Evolutionary conservation across 1,140 invertebrate species (phyloP), one percentile per base, ranked within the genome.

Genomic region (Notospermus geniculatus): DNA sequence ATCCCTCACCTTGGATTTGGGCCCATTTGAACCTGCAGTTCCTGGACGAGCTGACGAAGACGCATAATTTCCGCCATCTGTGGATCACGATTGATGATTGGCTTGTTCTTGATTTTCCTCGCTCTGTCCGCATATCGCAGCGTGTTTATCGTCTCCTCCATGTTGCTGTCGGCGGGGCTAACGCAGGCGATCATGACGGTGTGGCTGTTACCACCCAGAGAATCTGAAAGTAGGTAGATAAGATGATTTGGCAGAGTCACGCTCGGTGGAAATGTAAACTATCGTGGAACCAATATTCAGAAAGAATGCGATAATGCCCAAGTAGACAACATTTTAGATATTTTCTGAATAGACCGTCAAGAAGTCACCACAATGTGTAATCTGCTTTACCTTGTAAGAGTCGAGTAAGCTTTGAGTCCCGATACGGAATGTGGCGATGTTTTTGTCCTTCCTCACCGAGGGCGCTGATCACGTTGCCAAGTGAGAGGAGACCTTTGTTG

Each of bases 161-260:
- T 79, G 80, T 96, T 95, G 54, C 89, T 90, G 79, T 94, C 91
- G 9, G 93, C 91, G 0, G 93, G 93, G 77, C 91, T 93, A 0
- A 95, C 88, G 80, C 93, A 96, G 0, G 93, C 93, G 50, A 96
- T 89, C 93, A 97, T 96, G 28, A 95, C 71, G 0, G 93, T 97
- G 50, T 94, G 85, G 0, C 91, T 95, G 76, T 96, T 96, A 17
- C 94, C 93, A 52, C 93, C 93, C 0, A 96, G 81, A 2, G 78
- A 81, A 66, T 81, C 79, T 79, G 62, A 50, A 64, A 62, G 11
- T 5, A 59, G 22, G 17, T 28, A 7, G 15, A 36, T 4, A 36
- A 36, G 5, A 36, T 36, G 32, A 36, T 7, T 36, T 36, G 5
- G n/a, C n/a, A 5, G n/a, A 50, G n/a, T 7, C 46, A 27, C 46